phyloP scores from a whole-genome alignment of 2,113 vertebrate species.

The Malurus elegans region DNA sequence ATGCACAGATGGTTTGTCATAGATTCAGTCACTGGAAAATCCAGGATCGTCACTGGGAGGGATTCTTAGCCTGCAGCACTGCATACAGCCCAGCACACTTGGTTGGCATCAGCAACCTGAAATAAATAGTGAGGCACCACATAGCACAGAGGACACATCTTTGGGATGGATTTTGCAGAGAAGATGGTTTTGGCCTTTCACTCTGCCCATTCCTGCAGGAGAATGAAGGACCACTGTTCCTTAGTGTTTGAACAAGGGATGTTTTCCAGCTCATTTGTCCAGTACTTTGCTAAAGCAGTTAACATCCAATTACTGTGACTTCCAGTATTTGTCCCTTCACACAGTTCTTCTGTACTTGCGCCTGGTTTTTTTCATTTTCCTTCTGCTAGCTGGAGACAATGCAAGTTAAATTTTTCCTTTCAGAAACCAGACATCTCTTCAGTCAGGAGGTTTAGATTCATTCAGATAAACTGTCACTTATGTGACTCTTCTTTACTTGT shows the following conservation, averaged over 20 bases:
- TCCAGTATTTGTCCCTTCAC: neutral
- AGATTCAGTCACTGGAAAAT: neutral
- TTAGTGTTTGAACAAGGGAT: neutral
- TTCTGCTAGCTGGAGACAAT: neutral
- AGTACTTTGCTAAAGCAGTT: neutral
- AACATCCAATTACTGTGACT: neutral
- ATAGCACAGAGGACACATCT: neutral
- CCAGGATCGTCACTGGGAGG: neutral
- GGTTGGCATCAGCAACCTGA: neutral
- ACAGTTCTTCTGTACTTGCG: neutral
- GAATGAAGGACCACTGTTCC: neutral
- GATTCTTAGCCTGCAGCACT: neutral
- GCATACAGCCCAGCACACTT: accelerated
- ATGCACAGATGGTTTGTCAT: neutral
- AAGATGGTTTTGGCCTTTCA: neutral
- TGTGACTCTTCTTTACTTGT: neutral
- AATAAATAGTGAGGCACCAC: neutral
- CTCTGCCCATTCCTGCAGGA: neutral
- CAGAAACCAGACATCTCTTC: neutral
- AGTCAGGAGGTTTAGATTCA: neutral
- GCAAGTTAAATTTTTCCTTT: neutral
- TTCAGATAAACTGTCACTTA: neutral
- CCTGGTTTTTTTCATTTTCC: neutral
- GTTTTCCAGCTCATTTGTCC: neutral
- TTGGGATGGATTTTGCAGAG: neutral